Conservation (phyloP, 2,888 invertebrate species). For the Ditula angustiorana region DNA sequence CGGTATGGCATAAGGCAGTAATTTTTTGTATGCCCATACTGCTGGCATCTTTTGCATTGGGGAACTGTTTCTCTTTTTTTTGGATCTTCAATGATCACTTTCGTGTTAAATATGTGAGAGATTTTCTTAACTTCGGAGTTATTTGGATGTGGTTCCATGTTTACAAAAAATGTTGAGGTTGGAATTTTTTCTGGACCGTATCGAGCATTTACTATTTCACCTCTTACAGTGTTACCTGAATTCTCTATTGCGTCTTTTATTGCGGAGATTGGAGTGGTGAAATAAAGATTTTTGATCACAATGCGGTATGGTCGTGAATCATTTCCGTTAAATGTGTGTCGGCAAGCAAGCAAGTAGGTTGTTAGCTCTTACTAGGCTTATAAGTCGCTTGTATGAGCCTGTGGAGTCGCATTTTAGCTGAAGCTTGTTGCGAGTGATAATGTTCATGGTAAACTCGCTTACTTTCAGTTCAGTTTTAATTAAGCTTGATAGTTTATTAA, state of each 20-base stretch:
- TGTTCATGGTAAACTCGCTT: not conserved
- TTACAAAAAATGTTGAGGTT: constrained; percentile 6
- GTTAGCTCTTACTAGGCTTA: not conserved
- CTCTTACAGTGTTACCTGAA: not conserved
- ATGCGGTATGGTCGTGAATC: not conserved
- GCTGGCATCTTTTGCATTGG: not conserved
- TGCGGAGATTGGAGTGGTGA: not conserved
- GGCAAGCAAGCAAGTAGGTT: no score
- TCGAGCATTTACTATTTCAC: not conserved
- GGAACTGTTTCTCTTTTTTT: not conserved
- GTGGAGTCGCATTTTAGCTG: not conserved
- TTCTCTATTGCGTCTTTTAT: not conserved
- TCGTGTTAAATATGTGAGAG: not conserved
- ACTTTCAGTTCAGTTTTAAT: not conserved
- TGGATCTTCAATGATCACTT: not conserved
- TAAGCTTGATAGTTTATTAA: not conserved
- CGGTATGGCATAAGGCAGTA: not conserved
- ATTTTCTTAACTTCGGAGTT: not conserved
- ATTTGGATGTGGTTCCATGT: not conserved
- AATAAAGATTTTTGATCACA: not conserved
- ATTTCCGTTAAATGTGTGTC: not conserved
- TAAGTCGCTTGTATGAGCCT: not conserved
- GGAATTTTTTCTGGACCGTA: not conserved
- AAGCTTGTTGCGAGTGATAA: not conserved
- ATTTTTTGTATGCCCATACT: not conserved